A percentile compares a stretch with the other conserved stretches of the same genome.
phyloP scores from a whole-genome alignment of 2,113 vertebrate genomes.

The Vulpes vulpes region DNA sequence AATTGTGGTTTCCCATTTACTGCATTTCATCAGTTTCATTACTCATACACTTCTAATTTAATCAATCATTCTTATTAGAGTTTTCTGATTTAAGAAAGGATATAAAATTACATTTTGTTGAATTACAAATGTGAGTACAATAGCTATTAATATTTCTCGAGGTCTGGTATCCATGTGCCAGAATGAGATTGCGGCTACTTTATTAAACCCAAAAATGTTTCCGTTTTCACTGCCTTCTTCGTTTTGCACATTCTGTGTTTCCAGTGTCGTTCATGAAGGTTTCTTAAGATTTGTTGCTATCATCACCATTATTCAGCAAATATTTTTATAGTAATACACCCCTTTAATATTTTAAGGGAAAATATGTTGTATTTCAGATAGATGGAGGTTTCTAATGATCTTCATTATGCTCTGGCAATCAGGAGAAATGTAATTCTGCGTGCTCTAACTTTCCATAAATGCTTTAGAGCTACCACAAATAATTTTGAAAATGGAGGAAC shows the following conservation, averaged over 20 bases:
- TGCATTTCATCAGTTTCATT: slow-evolving; percentile 78
- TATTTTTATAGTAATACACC: background rate
- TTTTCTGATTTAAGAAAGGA: slow-evolving; percentile 74
- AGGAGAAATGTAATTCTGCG: background rate
- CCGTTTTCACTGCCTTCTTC: background rate
- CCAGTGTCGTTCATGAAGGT: background rate
- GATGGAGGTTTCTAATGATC: background rate
- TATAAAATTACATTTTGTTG: slow-evolving; percentile 74
- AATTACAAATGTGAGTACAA: slow-evolving; percentile 37
- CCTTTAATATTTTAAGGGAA: slow-evolving; percentile 38
- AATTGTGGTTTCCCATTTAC: slow-evolving; percentile 76
- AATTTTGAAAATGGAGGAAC: background rate
- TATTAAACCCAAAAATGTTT: background rate
- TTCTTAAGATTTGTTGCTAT: background rate
- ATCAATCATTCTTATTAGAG: slow-evolving; percentile 76
- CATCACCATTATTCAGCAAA: background rate
- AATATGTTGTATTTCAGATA: background rate
- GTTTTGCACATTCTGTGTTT: background rate
- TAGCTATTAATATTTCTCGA: slow-evolving; percentile 69
- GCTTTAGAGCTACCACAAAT: background rate
- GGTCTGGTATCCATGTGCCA: slow-evolving; percentile 38
- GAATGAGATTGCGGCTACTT: slow-evolving; percentile 62
- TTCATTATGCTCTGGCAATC: background rate
- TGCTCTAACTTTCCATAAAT: background rate
- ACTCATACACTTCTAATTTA: slow-evolving; percentile 64